Base-by-base conservation (phyloP, 1,140 invertebrate species). In the Papilio helenus region DNA sequence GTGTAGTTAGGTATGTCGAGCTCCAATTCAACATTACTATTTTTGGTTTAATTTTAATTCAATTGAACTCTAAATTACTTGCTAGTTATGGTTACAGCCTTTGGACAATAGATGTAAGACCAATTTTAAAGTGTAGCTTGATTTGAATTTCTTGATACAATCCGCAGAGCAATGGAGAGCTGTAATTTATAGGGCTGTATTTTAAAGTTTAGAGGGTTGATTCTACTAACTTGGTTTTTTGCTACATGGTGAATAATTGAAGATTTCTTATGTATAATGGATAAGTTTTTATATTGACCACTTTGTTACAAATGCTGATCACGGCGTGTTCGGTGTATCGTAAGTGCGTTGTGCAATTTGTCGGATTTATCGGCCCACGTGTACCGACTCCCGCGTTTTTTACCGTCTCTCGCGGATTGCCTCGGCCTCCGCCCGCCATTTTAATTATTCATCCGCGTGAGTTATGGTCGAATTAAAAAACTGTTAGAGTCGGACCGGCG, bases 381-480 rank as follows among this genome's bases (percentile, higher is more conserved):
- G 82, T 84, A 81, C 72, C 79, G 80, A 80, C 84, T 85, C 82
- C 81, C 85, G 82, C 77, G 84, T 89, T 94, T 94, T 94, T 94
- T 93, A 87, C 87, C 86, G 87, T 81, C 85, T 91, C 87, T 88
- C 87, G 91, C 90, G 88, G 83, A 88, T 91, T 90, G 87, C 82
- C 84, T 83, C 89, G 87, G 83, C 82, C 84, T 83, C 89, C 86
- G 84, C 89, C 88, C 88, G 89, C 90, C 88, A 89, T 90, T 92
- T 95, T 94, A 95, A 95, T 95, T 95, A 95, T 95, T 95, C 94
- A 95, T 91, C 84, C 87, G 87, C 88, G 87, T 95, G 94, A 95
- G 94, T 95, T 95, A 95, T 95, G 94, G 94, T 93, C 94, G 92
- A 95, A 95, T 95, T 95, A 95, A 95, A 95, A 95, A 95, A 95